phyloP scores from a whole-genome alignment of 64 coral and sea anemone species.

The Montipora efflorescens region DNA sequence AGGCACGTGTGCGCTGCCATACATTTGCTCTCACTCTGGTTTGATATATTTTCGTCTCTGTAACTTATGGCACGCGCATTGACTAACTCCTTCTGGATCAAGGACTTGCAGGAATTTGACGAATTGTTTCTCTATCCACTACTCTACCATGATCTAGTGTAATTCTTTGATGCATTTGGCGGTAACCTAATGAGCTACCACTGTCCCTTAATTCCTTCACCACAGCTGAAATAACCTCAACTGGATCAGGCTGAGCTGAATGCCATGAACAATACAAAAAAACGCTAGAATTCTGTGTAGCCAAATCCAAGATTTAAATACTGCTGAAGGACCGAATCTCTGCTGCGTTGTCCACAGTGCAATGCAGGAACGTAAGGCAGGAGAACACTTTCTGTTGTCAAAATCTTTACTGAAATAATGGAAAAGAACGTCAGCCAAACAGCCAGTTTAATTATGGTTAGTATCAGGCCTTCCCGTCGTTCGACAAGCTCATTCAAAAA shows the following conservation, averaged over 20 bases:
- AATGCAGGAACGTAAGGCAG: constrained; percentile 55
- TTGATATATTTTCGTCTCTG: constrained; percentile 42
- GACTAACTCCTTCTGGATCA: constrained; percentile 51
- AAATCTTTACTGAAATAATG: background rate
- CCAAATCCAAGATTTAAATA: constrained; percentile 61
- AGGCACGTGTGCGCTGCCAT: too few relatives aligned
- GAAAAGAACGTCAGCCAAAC: constrained; percentile 1
- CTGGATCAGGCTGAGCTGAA: background rate
- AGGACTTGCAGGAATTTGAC: background rate
- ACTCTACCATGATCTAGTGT: constrained; percentile 40
- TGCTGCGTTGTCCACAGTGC: background rate
- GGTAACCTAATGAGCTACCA: constrained; percentile 54
- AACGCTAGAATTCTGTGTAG: constrained; percentile 55
- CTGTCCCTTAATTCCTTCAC: constrained; percentile 32
- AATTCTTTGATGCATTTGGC: constrained; percentile 70
- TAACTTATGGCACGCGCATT: constrained; percentile 39
- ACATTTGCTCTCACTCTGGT: too few relatives aligned
- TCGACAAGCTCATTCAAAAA: background rate
- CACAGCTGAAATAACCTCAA: constrained; percentile 63
- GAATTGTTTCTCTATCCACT: constrained; percentile 41
- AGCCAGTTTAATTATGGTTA: constrained; percentile 5
- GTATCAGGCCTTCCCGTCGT: too few relatives aligned
- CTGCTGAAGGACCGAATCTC: constrained; percentile 28
- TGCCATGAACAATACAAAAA: constrained; percentile 61
- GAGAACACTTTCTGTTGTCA: background rate